phyloP scores from a whole-genome alignment of 2,113 vertebrate species.

The Pholis gunnellus region DNA sequence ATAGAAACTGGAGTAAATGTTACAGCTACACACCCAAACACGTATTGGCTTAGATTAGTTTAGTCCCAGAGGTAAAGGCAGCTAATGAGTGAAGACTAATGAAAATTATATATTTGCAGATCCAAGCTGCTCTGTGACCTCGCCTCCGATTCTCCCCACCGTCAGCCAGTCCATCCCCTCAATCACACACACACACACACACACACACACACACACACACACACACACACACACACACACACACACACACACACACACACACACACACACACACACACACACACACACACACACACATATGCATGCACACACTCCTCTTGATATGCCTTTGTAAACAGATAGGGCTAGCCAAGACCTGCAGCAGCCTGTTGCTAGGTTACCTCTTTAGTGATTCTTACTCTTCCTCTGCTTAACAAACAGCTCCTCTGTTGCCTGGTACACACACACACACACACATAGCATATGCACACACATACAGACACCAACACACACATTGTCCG shows the following conservation, averaged over 20 bases:
- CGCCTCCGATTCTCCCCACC: not conserved
- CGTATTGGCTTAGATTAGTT: constrained; percentile 43
- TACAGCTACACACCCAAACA: constrained; percentile 41
- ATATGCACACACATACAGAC: constrained; percentile 8
- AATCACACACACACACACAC: constrained; percentile 3
- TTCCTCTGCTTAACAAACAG: constrained; percentile 80
- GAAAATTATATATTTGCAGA: constrained; percentile 69
- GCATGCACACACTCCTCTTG: constrained; percentile 29
- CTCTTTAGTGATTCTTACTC: constrained; percentile 78
- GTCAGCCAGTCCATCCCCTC: constrained; percentile 1
- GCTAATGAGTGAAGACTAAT: constrained; percentile 63
- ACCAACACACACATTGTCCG: constrained; percentile 39
- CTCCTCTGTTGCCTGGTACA: constrained; percentile 68
- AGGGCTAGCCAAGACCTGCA: constrained; percentile 69
- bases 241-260: not conserved
- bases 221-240: not conserved
- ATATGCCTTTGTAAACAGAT: constrained; percentile 77
- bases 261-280: constrained; percentile 11
- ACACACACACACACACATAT: not conserved
- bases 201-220: constrained; percentile 9
- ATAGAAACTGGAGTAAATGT: constrained; percentile 13
- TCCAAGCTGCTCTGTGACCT: constrained; percentile 36
- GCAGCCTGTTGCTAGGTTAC: constrained; percentile 88
- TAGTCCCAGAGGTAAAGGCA: constrained; percentile 45
- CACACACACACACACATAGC: constrained; percentile 32